Conservation (phyloP, 2,113 vertebrate genomes). For the Ramphastos sulfuratus region DNA sequence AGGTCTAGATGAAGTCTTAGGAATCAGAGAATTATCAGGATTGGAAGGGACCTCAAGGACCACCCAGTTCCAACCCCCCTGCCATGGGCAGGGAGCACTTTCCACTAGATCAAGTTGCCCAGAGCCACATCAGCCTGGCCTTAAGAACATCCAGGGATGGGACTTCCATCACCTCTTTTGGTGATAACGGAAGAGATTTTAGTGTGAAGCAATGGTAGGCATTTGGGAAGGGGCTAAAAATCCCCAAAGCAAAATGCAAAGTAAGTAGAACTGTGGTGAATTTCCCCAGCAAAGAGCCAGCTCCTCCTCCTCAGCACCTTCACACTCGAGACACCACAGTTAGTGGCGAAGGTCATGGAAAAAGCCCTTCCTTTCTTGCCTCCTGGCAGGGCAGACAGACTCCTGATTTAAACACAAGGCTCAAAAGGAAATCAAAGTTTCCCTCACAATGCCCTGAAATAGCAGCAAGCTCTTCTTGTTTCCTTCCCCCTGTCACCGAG, state of each 20-base stretch:
- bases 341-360: background rate
- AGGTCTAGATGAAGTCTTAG: background rate
- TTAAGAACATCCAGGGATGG: too few relatives aligned
- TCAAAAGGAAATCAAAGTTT: conserved; percentile 36
- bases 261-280: background rate
- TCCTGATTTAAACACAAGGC: background rate
- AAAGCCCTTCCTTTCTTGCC: background rate
- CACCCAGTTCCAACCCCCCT: too few relatives aligned
- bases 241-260: background rate
- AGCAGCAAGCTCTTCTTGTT: background rate
- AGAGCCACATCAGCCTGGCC: too few relatives aligned
- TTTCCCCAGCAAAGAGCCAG: background rate
- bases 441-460: background rate
- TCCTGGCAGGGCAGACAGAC: accelerated
- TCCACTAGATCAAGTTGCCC: too few relatives aligned
- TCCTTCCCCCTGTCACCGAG: background rate
- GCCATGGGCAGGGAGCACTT: too few relatives aligned
- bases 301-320: background rate
- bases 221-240: background rate
- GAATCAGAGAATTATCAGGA: background rate
- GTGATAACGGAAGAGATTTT: background rate
- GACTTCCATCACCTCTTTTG: too few relatives aligned
- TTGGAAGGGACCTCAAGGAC: too few relatives aligned
- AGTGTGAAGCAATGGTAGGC: background rate
- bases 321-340: background rate